These are phyloP conservation scores for Kryptolebias ocellatus DNA, from an alignment of 2,797 vertebrate genomes.

Conservation along the genomic window DNA sequence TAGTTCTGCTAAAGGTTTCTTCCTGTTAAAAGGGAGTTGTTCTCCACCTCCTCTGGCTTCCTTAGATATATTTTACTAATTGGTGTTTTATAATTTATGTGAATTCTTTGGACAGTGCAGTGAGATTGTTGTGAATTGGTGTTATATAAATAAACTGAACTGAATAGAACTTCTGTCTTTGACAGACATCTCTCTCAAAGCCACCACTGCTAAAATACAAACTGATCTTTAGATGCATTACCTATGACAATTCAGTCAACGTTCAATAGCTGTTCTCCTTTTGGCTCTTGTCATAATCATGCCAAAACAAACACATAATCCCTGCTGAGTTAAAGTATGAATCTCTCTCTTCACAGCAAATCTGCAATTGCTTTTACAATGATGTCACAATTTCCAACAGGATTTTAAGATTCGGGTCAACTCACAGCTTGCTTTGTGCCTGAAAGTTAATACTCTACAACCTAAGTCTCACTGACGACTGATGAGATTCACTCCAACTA, in stretches of 20 bases:
- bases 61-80: too few relatives aligned
- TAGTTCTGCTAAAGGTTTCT: too few relatives aligned
- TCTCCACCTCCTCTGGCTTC: too few relatives aligned
- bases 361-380: constrained; percentile 14
- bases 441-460: constrained; percentile 11
- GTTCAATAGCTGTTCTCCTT: neutral
- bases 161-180: neutral
- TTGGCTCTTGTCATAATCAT: neutral
- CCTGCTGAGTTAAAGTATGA: neutral
- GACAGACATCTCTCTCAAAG: neutral
- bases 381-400: constrained; percentile 29
- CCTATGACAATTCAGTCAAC: neutral
- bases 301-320: neutral
- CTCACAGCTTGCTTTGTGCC: constrained; percentile 30
- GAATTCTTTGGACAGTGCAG: too few relatives aligned
- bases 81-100: too few relatives aligned
- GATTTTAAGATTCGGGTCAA: constrained; percentile 36
- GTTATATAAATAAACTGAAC: too few relatives aligned
- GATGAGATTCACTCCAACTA: constrained; percentile 19
- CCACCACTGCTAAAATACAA: neutral
- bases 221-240: neutral
- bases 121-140: too few relatives aligned
- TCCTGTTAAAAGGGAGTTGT: too few relatives aligned
- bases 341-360: neutral
- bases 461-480: neutral